phyloP scores from a whole-genome alignment of 2,888 invertebrate species.

The Melanchra persicariae region DNA sequence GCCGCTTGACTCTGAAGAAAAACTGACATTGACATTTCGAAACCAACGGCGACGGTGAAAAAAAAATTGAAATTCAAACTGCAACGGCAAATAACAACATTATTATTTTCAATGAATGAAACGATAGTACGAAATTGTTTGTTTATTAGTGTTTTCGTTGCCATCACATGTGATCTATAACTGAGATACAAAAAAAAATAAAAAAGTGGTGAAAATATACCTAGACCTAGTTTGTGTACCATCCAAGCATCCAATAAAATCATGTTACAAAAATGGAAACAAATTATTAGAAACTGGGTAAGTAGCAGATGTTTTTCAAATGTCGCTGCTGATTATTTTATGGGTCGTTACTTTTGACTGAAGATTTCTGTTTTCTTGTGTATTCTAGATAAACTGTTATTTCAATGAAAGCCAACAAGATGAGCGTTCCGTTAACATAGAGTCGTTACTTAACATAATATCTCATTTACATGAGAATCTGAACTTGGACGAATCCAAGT shows the following conservation, averaged over 20 bases:
- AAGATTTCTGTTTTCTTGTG: not conserved
- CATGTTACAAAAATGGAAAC: conserved; percentile 87
- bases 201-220: conserved; percentile 49
- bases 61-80: conserved; percentile 80
- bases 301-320: conserved; percentile 62
- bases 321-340: conserved; percentile 17
- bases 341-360: not conserved
- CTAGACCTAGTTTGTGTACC: conserved; percentile 59
- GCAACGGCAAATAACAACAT: conserved; percentile 81
- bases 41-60: conserved; percentile 50
- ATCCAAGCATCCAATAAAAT: conserved; percentile 43
- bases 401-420: conserved; percentile 75
- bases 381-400: conserved; percentile 88
- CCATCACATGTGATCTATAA: conserved; percentile 47
- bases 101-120: conserved; percentile 65
- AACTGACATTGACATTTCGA: conserved; percentile 48
- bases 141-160: conserved; percentile 70
- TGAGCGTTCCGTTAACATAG: conserved; percentile 73
- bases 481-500: conserved; percentile 84
- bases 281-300: conserved; percentile 86
- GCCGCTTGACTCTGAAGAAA: conserved; percentile 7
- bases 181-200: conserved; percentile 20
- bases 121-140: conserved; percentile 76
- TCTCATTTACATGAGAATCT: conserved; percentile 83
- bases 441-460: conserved; percentile 81